Percentiles rank a stretch among this genome's conserved stretches.
These are phyloP conservation scores for Tetragonula clypearis DNA, from an alignment of 1,140 invertebrate genomes.

Conservation along the genomic window DNA sequence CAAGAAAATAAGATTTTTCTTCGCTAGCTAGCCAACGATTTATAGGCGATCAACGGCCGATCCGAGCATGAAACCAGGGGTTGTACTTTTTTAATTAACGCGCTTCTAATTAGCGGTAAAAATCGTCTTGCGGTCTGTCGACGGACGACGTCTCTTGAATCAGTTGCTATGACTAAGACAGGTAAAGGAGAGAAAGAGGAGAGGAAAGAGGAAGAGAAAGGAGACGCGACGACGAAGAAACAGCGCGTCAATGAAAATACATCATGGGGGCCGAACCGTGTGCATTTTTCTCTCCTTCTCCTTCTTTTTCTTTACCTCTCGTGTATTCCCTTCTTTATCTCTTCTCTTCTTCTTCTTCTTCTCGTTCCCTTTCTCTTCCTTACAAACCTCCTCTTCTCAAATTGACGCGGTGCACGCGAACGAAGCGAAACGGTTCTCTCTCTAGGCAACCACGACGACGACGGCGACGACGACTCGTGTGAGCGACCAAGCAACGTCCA, in stretches of 20 bases:
- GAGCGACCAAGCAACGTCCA: slow-evolving; percentile 52
- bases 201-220: no score
- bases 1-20: not conserved
- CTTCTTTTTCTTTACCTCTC: not conserved
- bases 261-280: not conserved
- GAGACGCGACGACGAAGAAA: not conserved
- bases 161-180: not conserved
- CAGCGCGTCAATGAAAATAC: slow-evolving; percentile 19
- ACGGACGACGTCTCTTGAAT: not conserved
- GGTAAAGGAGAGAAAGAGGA: not conserved
- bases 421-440: slow-evolving; percentile 32
- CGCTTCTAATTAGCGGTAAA: slow-evolving; percentile 37
- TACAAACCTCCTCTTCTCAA: not conserved
- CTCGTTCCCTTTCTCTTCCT: not conserved
- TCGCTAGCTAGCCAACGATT: slow-evolving; percentile 7
- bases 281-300: not conserved
- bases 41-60: slow-evolving; percentile 8
- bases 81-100: slow-evolving; percentile 37
- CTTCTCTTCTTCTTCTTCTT: not conserved
- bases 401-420: slow-evolving; percentile 38
- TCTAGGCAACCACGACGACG: slow-evolving; percentile 14
- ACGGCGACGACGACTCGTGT: slow-evolving; percentile 43
- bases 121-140: not conserved
- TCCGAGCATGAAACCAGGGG: slow-evolving; percentile 22
- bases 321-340: not conserved